Evolutionary conservation across 2,888 invertebrate genomes (phyloP), one percentile per base, ranked within the genome.

Genomic region (Autographa gamma): DNA sequence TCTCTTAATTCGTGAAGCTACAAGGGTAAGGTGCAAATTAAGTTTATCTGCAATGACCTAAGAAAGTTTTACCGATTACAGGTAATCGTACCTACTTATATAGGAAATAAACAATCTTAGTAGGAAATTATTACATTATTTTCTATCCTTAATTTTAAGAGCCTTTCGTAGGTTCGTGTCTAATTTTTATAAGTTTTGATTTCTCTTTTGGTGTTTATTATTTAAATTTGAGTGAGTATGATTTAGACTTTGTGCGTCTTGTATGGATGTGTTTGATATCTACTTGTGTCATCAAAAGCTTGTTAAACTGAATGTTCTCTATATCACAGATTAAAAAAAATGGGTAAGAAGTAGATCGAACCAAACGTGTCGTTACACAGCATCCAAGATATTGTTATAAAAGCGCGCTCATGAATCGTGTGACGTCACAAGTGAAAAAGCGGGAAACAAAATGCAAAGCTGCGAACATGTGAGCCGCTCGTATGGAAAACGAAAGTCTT

Each of bases 401-500:
- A 81, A 69, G 75, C 77, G 64, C 70, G 63, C 76, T 85, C 89
- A 89, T 91, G 91, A 91, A 91, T 90, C 86, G 88, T 83, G 76
- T 93, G 94, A 95, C 93, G 94, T 94, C 93, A 93, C 86, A 85
- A 89, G 89, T 88, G 92, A 93, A 94, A 94, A 95, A 92, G 93
- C 93, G 90, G 92, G 90, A 91, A 94, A 93, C 93, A 93, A 92
- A 94, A 93, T 93, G 92, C 93, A 93, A 93, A 94, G 90, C 93
- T 91, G 89, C 86, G 87, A 91, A 89, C 92, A 93, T 94, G 92
- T 94, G 92, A 93, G 92, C 88, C 77, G 88, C 92, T 93, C 93
- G 94, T 95, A 95, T 93, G 95, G 95, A 96, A 96, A 96, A 94
- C 89, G 96, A 96, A 96, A 96, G 95, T 96, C 92, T 91, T 91